Conservation (phyloP, 2,797 vertebrate species). For the Poeciliopsis paucimaculata region DNA sequence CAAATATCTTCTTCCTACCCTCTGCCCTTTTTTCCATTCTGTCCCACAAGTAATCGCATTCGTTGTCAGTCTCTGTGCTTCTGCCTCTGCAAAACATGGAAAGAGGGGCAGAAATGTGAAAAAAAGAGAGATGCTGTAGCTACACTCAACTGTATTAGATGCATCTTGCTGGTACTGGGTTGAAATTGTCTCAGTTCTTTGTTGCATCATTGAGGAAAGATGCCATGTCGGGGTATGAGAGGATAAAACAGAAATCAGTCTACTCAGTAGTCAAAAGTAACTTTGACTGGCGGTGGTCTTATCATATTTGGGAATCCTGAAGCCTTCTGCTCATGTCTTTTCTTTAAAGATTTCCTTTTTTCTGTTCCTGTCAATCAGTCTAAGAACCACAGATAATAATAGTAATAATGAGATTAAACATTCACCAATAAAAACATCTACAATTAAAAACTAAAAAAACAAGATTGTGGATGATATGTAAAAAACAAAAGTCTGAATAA, state of each 20-base stretch:
- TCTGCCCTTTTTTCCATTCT: slow-evolving; percentile 21
- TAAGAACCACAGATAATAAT: background rate
- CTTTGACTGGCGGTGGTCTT: background rate
- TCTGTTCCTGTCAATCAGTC: background rate
- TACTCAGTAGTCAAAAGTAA: background rate
- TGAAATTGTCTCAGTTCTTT: background rate
- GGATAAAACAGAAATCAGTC: background rate
- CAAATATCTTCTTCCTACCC: slow-evolving; percentile 41
- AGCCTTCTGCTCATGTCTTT: background rate
- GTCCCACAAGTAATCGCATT: slow-evolving; percentile 18
- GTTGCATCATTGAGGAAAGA: background rate
- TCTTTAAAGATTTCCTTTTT: background rate
- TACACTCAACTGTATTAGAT: background rate
- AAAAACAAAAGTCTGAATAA: background rate
- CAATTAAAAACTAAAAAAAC: background rate
- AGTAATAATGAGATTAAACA: background rate
- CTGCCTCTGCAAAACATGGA: background rate
- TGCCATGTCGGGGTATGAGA: background rate
- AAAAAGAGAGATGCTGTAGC: background rate
- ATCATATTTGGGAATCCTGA: background rate
- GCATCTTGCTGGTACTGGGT: background rate
- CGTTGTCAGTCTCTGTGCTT: slow-evolving; percentile 2
- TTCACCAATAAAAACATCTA: background rate
- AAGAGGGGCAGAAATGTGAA: background rate
- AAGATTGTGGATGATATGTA: background rate